These are phyloP conservation scores for Elgaria multicarinata DNA, from an alignment of 2,113 vertebrate genomes.

Conservation along the genomic window DNA sequence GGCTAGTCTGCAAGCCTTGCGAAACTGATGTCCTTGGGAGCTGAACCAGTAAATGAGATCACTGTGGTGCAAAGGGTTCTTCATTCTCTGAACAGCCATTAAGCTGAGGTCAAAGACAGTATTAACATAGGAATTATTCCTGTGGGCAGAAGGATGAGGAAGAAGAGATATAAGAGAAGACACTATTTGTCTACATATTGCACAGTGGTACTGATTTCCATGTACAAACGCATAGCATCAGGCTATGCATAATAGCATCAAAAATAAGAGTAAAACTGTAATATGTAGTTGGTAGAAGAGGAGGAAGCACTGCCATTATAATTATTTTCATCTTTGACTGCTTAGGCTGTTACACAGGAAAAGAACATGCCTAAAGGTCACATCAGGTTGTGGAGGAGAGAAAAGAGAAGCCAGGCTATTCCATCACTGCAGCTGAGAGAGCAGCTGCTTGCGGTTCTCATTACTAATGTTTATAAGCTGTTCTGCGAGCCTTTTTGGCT, in stretches of 20 bases:
- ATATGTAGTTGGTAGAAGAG: background rate
- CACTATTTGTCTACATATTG: too few species aligned
- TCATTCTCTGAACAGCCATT: conserved; percentile 67
- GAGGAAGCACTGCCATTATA: background rate
- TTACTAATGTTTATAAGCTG: too few species aligned
- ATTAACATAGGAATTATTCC: conserved; percentile 78
- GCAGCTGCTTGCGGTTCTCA: background rate
- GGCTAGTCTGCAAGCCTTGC: conserved; percentile 73
- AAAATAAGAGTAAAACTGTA: background rate
- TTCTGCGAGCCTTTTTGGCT: too few species aligned
- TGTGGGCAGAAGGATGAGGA: conserved; percentile 62
- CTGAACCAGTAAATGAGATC: conserved; percentile 81
- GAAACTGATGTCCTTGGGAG: conserved; percentile 73
- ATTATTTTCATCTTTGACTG: background rate
- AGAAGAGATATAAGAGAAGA: background rate
- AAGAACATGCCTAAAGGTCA: background rate
- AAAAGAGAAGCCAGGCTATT: background rate
- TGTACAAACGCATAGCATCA: background rate
- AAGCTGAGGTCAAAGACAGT: conserved; percentile 82
- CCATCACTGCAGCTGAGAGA: too few species aligned
- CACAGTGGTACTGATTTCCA: background rate
- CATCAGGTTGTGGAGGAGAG: background rate
- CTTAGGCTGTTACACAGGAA: background rate
- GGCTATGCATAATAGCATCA: too few species aligned
- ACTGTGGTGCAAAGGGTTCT: conserved; percentile 74